Evolutionary conservation across 2,888 invertebrate species (phyloP), one percentile per base, ranked within the genome.

Genomic region (Busseola fusca): DNA sequence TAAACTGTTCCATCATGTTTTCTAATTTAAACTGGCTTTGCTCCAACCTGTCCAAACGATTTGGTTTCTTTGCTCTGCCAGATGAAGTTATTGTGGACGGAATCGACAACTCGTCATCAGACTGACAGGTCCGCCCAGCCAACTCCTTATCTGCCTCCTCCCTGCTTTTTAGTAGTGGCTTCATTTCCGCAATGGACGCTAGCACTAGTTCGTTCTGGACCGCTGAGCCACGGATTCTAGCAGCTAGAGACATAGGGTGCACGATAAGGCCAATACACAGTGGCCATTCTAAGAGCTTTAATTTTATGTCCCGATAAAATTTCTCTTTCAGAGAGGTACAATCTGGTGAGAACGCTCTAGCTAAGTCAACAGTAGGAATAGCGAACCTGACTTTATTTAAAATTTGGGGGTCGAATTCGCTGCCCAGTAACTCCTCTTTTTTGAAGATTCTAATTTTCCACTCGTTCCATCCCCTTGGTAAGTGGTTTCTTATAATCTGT

Each of bases 71-170:
- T 25, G 57, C 16, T 52, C 50, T 64, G 6, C 70, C 58, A 50
- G 64, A 57, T 52, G 70, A 21, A 40, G 69, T 63, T 57, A n/a
- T 48, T 58, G 70, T 57, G 48, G 70, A 59, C 14, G 50, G 57
- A 27, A 52, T 59, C 0, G 52, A 52, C 4, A 18, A 16, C 7
- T 60, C 59, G n/a, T 68, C 59, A 6, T 68, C 42, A 52, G 68
- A 42, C 1, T 65, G 56, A 30, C 18, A 54, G 30, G 16, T 3
- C 5, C 40, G 42, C 0, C 5, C 37, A 12, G 10, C 16, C 37
- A 67, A 25, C 5, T 58, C 59, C 59, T 12, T 40, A 59, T 58
- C 10, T 54, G 56, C 57, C 1, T 69, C 57, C 16, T 62, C 54
- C 4, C 62, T 69, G 2, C 56, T 63, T 42, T 0, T 4, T 0